Evolutionary conservation across 2,888 invertebrate species (phyloP).

Genomic region (Caenorhabditis sp.): DNA sequence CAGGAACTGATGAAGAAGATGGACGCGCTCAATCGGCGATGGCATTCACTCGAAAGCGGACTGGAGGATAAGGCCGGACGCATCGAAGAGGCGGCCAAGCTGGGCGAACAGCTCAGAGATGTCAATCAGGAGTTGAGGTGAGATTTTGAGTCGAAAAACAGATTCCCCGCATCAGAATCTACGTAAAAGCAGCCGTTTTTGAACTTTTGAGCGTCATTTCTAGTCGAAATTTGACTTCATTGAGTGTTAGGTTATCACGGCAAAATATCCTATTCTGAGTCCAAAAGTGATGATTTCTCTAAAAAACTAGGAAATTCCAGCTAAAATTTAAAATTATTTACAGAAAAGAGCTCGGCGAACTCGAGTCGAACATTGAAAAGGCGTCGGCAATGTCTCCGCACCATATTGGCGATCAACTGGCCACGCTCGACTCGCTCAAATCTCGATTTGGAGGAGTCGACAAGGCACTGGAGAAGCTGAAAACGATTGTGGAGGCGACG

Average conservation of each 20-base stretch:
- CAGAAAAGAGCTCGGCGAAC: conserved; percentile 59
- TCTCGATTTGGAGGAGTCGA: conserved; percentile 51
- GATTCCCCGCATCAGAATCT: neutral
- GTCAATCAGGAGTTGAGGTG: conserved; percentile 62
- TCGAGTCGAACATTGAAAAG: conserved; percentile 63
- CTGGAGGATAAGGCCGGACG: conserved; percentile 56
- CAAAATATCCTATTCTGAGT: too few species aligned
- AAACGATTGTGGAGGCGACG: conserved; percentile 21
- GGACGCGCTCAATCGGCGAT: conserved; percentile 84
- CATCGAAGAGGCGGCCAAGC: conserved; percentile 49
- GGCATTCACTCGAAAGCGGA: conserved; percentile 81
- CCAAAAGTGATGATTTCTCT: too few species aligned
- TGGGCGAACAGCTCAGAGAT: conserved; percentile 53
- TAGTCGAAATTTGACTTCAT: neutral
- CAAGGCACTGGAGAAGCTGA: conserved; percentile 37
- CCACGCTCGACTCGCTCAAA: conserved; percentile 44
- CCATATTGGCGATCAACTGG: conserved; percentile 60
- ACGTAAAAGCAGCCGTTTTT: neutral
- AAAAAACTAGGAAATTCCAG: too few species aligned
- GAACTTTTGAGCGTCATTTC: too few species aligned
- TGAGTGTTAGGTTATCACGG: too few species aligned
- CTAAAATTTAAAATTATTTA: too few species aligned
- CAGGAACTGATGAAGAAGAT: conserved; percentile 80
- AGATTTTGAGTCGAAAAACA: conserved; percentile 7
- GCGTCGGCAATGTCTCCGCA: conserved; percentile 54